Conservation (phyloP, 2,797 vertebrate species). For the Sorex maritimensis region DNA sequence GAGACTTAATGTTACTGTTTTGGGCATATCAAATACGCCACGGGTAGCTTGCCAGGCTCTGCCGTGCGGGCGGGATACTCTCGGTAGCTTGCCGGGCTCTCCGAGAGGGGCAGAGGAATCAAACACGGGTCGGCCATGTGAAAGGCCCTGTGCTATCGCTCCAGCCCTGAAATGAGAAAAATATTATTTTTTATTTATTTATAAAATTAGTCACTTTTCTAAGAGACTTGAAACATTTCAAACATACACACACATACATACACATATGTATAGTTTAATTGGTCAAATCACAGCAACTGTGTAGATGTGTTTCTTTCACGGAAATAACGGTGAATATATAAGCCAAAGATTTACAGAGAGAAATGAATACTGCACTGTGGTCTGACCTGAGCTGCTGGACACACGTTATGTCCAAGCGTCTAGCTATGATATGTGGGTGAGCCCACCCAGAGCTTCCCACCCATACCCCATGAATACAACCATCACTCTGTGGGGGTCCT, state of each 20-base stretch:
- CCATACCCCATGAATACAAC: neutral
- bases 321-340: conserved; percentile 35
- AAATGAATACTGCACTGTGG: neutral
- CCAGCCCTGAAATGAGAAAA: neutral
- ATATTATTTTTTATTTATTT: neutral
- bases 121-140: no score
- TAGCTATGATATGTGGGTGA: neutral
- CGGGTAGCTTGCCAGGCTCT: no score
- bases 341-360: neutral
- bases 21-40: no score
- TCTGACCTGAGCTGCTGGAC: neutral
- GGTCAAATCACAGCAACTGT: neutral
- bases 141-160: no score
- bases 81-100: no score
- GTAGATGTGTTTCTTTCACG: neutral
- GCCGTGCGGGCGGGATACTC: no score
- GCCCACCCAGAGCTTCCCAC: neutral
- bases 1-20: no score
- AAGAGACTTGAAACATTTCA: neutral
- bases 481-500: no score
- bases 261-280: neutral
- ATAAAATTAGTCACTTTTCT: neutral
- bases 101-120: no score
- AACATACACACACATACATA: neutral
- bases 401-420: neutral